Evolutionary conservation across 2,888 invertebrate genomes (phyloP).

Genomic region (Microctonus aethiopoides): DNA sequence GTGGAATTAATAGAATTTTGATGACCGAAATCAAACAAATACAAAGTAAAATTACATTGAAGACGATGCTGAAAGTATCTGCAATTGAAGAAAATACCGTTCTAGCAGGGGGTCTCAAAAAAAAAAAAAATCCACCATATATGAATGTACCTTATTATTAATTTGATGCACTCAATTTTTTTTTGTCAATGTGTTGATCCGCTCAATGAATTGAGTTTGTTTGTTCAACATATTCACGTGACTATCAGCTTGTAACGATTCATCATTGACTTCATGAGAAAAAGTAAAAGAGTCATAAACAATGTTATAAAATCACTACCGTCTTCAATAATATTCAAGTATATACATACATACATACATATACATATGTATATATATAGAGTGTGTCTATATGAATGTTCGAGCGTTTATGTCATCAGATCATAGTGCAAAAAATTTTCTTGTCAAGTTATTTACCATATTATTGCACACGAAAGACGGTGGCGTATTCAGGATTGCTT

Average conservation of each 20-base stretch:
- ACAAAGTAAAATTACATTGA: too few species aligned
- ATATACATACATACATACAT: too few species aligned
- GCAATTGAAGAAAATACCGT: too few species aligned
- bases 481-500: neutral
- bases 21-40: too few species aligned
- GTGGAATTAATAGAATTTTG: too few species aligned
- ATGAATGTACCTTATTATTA: too few species aligned
- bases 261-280: neutral
- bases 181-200: neutral
- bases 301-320: neutral
- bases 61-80: too few species aligned
- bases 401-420: constrained; percentile 19
- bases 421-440: constrained; percentile 46
- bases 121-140: too few species aligned
- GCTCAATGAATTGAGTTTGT: neutral
- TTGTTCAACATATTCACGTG: too few species aligned
- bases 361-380: neutral
- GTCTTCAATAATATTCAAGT: neutral
- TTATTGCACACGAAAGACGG: neutral
- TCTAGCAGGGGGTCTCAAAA: too few species aligned
- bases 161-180: too few species aligned
- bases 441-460: constrained; percentile 22
- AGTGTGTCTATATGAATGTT: neutral
- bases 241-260: neutral
- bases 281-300: neutral